Evolutionary conservation across 2,797 vertebrate genomes (phyloP).

Genomic region (Myotis daubentonii): DNA sequence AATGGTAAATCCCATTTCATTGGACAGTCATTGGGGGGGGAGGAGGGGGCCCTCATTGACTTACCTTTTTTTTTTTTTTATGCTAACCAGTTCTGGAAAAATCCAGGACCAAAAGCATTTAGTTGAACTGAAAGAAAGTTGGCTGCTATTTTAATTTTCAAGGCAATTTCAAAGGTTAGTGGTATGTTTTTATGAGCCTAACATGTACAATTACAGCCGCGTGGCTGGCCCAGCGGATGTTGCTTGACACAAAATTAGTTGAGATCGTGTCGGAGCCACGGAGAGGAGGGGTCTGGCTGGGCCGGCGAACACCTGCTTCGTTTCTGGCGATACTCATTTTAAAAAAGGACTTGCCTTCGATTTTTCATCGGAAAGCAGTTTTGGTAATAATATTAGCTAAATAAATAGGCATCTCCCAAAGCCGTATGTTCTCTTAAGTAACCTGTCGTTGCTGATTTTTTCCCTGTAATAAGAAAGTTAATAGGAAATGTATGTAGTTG

Average conservation of each 20-base stretch:
- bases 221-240: conserved; percentile 15
- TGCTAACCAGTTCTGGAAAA: conserved; percentile 37
- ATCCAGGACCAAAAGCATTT: conserved; percentile 17
- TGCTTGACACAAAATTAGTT: conserved; percentile 73
- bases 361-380: conserved; percentile 74
- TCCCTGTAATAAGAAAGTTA: conserved; percentile 82
- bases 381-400: conserved; percentile 79
- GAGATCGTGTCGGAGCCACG: conserved; percentile 16
- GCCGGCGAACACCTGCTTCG: not conserved
- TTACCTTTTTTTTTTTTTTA: not conserved
- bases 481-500: conserved; percentile 84
- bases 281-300: not conserved
- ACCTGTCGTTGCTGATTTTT: conserved; percentile 84
- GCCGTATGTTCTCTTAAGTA: conserved; percentile 83
- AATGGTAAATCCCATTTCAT: not conserved
- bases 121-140: conserved; percentile 26
- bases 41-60: not conserved
- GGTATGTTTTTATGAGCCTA: conserved; percentile 59
- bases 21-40: not conserved
- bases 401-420: conserved; percentile 79
- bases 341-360: conserved; percentile 45
- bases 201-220: conserved; percentile 49
- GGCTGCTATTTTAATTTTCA: conserved; percentile 21
- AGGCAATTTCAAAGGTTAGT: conserved; percentile 27
- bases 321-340: not conserved